A percentile compares a stretch with the other conserved stretches of the same genome.
Conservation (phyloP, 2,888 invertebrate genomes). For the Elysia crispata region DNA sequence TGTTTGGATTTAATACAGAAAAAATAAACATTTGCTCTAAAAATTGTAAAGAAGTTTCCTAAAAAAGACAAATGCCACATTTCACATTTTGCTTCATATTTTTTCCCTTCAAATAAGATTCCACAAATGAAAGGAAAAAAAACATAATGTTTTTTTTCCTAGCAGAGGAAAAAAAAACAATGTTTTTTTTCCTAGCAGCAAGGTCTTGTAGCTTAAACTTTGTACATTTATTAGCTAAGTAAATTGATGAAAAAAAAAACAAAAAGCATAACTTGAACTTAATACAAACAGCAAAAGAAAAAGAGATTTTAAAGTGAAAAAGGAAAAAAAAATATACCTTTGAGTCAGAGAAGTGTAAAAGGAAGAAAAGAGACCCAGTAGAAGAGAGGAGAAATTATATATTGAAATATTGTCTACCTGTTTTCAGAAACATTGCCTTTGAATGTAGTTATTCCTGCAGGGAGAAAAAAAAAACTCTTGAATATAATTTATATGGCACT, state of each 20-base stretch:
- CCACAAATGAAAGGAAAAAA: neutral
- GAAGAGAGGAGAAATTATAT: no score
- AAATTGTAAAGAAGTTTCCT: constrained; percentile 33
- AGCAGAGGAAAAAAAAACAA: neutral
- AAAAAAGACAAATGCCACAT: neutral
- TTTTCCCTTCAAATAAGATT: no score
- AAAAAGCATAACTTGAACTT: no score
- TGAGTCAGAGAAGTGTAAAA: no score
- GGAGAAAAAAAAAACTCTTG: constrained; percentile 38
- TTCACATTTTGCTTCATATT: no score
- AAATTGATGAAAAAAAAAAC: no score
- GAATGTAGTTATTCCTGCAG: constrained; percentile 83
- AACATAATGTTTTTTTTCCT: neutral
- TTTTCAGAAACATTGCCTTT: constrained; percentile 78
- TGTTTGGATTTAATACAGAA: constrained; percentile 53
- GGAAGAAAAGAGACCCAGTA: no score
- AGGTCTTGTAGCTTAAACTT: neutral
- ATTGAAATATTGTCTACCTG: constrained; percentile 45
- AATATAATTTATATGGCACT: neutral
- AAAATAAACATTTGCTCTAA: neutral
- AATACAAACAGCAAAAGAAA: no score
- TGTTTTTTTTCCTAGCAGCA: neutral
- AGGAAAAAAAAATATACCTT: no score
- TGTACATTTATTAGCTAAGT: no score
- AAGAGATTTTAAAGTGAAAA: no score